These are phyloP conservation scores for Dromiciops gliroides DNA, from an alignment of 2,113 vertebrate species.

Conservation along the genomic window DNA sequence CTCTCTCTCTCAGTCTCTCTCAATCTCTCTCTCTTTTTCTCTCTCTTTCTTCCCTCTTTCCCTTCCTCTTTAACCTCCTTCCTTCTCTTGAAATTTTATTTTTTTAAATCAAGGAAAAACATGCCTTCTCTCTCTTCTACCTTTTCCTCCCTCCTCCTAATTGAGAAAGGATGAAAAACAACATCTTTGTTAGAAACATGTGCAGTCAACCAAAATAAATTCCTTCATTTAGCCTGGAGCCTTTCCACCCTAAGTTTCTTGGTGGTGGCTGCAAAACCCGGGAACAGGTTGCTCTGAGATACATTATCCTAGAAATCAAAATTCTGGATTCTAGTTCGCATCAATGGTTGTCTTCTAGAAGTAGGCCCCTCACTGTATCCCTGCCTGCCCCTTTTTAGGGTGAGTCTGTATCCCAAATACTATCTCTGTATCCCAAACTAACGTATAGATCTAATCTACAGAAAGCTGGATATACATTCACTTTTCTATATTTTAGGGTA, in stretches of 20 bases:
- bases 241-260: not conserved
- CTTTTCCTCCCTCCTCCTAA: not conserved
- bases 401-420: not conserved
- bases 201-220: not conserved
- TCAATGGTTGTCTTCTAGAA: not conserved
- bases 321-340: not conserved
- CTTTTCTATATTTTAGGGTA: not conserved
- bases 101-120: not conserved
- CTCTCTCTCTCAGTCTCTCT: accelerated
- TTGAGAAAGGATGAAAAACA: not conserved
- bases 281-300: not conserved
- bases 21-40: not conserved
- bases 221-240: not conserved
- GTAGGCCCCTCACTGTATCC: not conserved
- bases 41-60: not conserved
- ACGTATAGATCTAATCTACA: not conserved
- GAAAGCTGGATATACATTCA: not conserved
- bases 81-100: not conserved
- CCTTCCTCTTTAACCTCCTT: not conserved
- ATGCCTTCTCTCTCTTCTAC: not conserved
- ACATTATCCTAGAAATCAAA: not conserved
- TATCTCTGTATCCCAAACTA: not conserved
- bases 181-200: not conserved
- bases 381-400: not conserved
- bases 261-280: not conserved